Percentiles rank a stretch among this genome's conserved stretches.
These are phyloP conservation scores for Panurus biarmicus DNA, from an alignment of 2,113 vertebrate species.

Conservation along the genomic window DNA sequence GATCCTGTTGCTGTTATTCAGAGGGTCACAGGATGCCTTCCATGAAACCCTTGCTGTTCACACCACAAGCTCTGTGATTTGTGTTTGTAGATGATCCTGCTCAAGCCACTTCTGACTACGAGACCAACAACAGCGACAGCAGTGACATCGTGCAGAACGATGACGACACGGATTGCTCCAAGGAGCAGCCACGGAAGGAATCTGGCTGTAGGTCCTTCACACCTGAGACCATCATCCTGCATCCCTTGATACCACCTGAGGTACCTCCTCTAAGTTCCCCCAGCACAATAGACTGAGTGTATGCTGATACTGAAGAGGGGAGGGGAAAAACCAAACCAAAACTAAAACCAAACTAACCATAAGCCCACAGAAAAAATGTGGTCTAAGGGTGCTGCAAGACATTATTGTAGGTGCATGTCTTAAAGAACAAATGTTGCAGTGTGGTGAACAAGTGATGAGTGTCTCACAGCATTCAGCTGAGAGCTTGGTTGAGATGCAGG, in stretches of 20 bases:
- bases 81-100: slow-evolving; percentile 79
- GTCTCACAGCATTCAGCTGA: not conserved
- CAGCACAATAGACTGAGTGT: not conserved
- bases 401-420: not conserved
- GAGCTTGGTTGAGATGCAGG: not conserved
- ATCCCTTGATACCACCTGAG: slow-evolving; percentile 60
- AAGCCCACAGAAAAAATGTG: not conserved
- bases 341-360: accelerated
- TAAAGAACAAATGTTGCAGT: not conserved
- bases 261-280: slow-evolving; percentile 5
- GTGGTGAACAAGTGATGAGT: not conserved
- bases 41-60: not conserved
- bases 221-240: slow-evolving; percentile 73
- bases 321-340: not conserved
- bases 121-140: slow-evolving; percentile 94
- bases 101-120: slow-evolving; percentile 88
- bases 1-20: not conserved
- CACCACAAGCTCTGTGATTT: not conserved
- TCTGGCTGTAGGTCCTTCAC: slow-evolving; percentile 55
- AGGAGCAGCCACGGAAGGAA: slow-evolving; percentile 53
- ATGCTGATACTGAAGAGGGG: not conserved
- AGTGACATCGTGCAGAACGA: slow-evolving; percentile 88
- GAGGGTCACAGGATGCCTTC: not conserved
- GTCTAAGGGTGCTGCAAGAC: not conserved
- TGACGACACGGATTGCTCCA: slow-evolving; percentile 75